phyloP scores from a whole-genome alignment of 2,888 invertebrate genomes.

The Galerucella pusilla region DNA sequence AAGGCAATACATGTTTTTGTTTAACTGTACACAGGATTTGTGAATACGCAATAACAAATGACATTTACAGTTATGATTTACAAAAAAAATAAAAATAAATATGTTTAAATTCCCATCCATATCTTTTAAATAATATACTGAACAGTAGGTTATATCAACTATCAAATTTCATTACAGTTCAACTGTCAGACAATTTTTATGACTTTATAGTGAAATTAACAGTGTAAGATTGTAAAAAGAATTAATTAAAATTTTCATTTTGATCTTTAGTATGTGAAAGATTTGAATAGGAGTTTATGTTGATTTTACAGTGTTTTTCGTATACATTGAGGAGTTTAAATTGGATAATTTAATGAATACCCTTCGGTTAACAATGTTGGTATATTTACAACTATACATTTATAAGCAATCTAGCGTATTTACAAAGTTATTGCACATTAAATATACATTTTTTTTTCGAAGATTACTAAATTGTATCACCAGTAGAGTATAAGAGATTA shows the following conservation, averaged over 20 bases:
- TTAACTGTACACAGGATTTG: conserved; percentile 62
- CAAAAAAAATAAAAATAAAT: conserved; percentile 38
- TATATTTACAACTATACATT: conserved; percentile 65
- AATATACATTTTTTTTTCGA: conserved; percentile 58
- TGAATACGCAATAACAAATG: conserved; percentile 65
- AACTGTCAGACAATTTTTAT: too few relatives aligned
- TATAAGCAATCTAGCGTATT: conserved; percentile 62
- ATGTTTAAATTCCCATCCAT: conserved; percentile 26
- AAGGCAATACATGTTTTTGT: conserved; percentile 64
- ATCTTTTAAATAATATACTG: conserved; percentile 12
- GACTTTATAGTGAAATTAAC: too few relatives aligned
- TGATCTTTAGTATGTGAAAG: too few relatives aligned
- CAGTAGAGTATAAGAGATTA: conserved; percentile 45
- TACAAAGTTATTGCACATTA: conserved; percentile 67
- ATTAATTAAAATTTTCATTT: too few relatives aligned
- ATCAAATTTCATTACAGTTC: too few relatives aligned
- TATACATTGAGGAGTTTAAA: conserved; percentile 60
- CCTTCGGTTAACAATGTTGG: conserved; percentile 44
- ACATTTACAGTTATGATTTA: conserved; percentile 56
- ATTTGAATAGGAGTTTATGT: conserved; percentile 2
- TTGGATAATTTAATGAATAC: conserved; percentile 39
- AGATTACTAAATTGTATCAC: conserved; percentile 46
- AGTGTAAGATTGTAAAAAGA: too few relatives aligned
- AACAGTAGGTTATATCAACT: not conserved
- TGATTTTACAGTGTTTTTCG: conserved; percentile 50